Evolutionary conservation across 2,888 invertebrate genomes (phyloP).

Genomic region (Crematogaster levior): DNA sequence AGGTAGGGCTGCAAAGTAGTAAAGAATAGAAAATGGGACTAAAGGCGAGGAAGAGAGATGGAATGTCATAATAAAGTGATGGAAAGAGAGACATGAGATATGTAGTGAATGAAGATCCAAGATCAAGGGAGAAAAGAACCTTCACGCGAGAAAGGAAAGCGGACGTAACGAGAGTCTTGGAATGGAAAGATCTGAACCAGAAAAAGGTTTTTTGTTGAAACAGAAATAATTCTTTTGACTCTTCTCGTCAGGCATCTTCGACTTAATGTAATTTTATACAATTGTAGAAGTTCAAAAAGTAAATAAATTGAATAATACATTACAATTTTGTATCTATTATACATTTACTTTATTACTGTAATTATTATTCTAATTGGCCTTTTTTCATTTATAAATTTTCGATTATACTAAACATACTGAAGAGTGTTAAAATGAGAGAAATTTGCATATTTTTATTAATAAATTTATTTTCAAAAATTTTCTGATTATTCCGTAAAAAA

Average conservation of each 20-base stretch:
- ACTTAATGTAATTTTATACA: slow-evolving; percentile 2
- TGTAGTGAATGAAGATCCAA: slow-evolving; percentile 17
- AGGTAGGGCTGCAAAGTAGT: slow-evolving; percentile 28
- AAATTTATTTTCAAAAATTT: neutral
- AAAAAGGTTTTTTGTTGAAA: slow-evolving; percentile 17
- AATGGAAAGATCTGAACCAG: slow-evolving; percentile 3
- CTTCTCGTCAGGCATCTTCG: neutral
- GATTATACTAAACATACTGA: neutral
- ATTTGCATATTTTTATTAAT: neutral
- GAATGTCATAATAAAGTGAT: slow-evolving; percentile 10
- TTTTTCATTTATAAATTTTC: neutral
- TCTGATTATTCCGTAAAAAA: neutral
- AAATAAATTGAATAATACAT: neutral
- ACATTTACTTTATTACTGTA: neutral
- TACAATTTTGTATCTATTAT: neutral
- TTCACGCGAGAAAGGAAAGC: neutral
- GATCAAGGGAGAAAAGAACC: neutral
- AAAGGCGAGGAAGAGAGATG: slow-evolving; percentile 24
- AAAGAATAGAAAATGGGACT: neutral
- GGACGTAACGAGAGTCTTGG: slow-evolving; percentile 7
- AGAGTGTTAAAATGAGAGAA: neutral
- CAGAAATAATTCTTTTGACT: slow-evolving; percentile 30
- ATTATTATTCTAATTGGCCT: neutral
- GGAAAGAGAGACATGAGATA: slow-evolving; percentile 9
- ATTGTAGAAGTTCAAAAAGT: neutral